Evolutionary conservation across 2,797 vertebrate genomes (phyloP), one percentile per base, ranked within the genome.

Genomic region (Tokudaia tokunoshimensis): DNA sequence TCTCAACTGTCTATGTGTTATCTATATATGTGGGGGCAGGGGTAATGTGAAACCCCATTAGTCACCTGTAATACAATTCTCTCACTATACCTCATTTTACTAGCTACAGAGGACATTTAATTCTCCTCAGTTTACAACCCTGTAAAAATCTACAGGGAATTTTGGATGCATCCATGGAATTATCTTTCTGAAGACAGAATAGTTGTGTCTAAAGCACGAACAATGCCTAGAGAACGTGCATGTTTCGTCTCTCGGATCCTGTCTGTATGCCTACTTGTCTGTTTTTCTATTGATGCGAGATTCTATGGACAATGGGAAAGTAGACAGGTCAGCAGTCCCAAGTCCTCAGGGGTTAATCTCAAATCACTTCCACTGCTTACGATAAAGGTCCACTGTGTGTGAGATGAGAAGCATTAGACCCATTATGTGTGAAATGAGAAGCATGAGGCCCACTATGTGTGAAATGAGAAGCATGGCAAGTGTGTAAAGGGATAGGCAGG

Each of bases 71-170:
- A 52, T 61, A 70, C 55, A 70, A 10, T 83, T 83, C 26, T 92
- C 74, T 89, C 19, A 0, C 10, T n/a, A 15, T 34, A 52, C 59
- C 15, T 50, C 59, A 63, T 89, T 95, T 97, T 91, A 94, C 96
- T 85, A 97, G 88, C 88, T 96, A 57, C 61, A 84, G n/a, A 92
- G 79, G 85, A 92, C 70, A 61, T 97, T 89, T 94, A 94, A 96
- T 76, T 92, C 65, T 87, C 85, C 59, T 50, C n/a, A 57, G 44
- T 91, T 93, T 97, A 94, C 72, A 94, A 96, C 87, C 95, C 31
- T 93, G 17, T 75, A 94, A 89, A 94, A 92, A 92, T 63, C 93
- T 96, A 44, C 9, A 14, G 95, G 79, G 92, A 94, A 22, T 93
- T 94, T 92, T 91, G 80, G 81, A 94, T 94, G 34, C 84, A 37